These are phyloP conservation scores for Drosophila insularis DNA, from an alignment of 1,140 invertebrate genomes.

Conservation along the genomic window DNA sequence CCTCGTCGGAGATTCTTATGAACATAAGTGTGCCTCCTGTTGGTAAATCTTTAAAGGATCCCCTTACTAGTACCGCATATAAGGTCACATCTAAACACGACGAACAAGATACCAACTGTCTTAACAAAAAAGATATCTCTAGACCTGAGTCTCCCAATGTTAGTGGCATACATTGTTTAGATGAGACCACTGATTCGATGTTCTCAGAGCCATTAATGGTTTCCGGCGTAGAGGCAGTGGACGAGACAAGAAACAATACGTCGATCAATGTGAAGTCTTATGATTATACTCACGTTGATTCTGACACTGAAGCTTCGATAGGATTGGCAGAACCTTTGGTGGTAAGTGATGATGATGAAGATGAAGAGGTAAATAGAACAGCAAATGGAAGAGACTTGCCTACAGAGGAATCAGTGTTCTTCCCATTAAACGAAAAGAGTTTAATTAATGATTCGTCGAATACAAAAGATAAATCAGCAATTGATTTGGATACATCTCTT, in stretches of 20 bases:
- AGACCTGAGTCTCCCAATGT: conserved; percentile 42
- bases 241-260: conserved; percentile 35
- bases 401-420: neutral
- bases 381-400: neutral
- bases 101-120: conserved; percentile 10
- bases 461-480: conserved; percentile 11
- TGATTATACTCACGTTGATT: conserved; percentile 11
- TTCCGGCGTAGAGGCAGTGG: conserved; percentile 55
- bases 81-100: conserved; percentile 22
- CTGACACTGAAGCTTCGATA: conserved; percentile 48
- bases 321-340: conserved; percentile 54
- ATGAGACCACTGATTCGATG: conserved; percentile 65
- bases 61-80: conserved; percentile 61
- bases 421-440: conserved; percentile 1
- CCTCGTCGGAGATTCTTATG: conserved; percentile 42
- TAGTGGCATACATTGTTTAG: conserved; percentile 72
- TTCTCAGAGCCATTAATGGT: conserved; percentile 56
- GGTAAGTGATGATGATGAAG: conserved; percentile 63
- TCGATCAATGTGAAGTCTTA: neutral
- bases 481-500: conserved; percentile 22
- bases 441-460: neutral
- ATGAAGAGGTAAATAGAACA: conserved; percentile 29
- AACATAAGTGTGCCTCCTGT: conserved; percentile 2
- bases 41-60: conserved; percentile 29
- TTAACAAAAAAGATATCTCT: neutral